Percentiles rank a stretch among this genome's conserved stretches.
phyloP scores from a whole-genome alignment of 2,888 invertebrate genomes.

The Drosophila mettleri region DNA sequence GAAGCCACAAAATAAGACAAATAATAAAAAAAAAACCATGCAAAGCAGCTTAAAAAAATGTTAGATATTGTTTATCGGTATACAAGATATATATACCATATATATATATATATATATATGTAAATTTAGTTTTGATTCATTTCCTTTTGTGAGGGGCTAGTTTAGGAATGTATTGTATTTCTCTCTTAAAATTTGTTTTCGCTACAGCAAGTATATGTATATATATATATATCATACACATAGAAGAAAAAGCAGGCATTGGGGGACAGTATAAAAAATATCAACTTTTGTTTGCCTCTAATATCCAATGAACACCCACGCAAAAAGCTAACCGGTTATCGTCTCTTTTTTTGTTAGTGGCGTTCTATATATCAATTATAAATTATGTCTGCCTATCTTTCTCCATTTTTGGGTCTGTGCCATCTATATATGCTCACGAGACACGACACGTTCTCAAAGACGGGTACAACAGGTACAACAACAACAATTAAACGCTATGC shows the following conservation, averaged over 20 bases:
- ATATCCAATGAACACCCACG: slow-evolving; percentile 45
- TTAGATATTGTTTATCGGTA: slow-evolving; percentile 37
- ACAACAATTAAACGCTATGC: slow-evolving; percentile 83
- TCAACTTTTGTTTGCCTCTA: slow-evolving; percentile 56
- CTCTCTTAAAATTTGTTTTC: slow-evolving; percentile 47
- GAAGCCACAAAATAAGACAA: slow-evolving; percentile 42
- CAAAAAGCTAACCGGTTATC: slow-evolving; percentile 42
- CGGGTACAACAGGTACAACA: slow-evolving; percentile 84
- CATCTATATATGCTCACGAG: slow-evolving; percentile 4
- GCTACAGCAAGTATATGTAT: slow-evolving; percentile 24
- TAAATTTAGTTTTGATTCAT: slow-evolving; percentile 69
- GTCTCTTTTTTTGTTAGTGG: slow-evolving; percentile 15
- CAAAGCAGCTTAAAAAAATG: slow-evolving; percentile 54
- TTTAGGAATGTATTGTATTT: slow-evolving; percentile 60
- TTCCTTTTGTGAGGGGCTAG: slow-evolving; percentile 59
- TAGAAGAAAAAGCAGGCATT: slow-evolving; percentile 63
- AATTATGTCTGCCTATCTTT: slow-evolving; percentile 45
- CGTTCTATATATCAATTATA: slow-evolving; percentile 32
- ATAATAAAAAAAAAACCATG: slow-evolving; percentile 20
- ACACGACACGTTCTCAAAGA: slow-evolving; percentile 66
- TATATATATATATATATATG: slow-evolving; percentile 32
- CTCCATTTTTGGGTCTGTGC: slow-evolving; percentile 22
- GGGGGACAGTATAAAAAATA: slow-evolving; percentile 75
- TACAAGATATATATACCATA: slow-evolving; percentile 28
- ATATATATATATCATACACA: slow-evolving; percentile 23